phyloP scores from a whole-genome alignment of 92 coral and sea anemone species.

The Palythoa heliodiscus region DNA sequence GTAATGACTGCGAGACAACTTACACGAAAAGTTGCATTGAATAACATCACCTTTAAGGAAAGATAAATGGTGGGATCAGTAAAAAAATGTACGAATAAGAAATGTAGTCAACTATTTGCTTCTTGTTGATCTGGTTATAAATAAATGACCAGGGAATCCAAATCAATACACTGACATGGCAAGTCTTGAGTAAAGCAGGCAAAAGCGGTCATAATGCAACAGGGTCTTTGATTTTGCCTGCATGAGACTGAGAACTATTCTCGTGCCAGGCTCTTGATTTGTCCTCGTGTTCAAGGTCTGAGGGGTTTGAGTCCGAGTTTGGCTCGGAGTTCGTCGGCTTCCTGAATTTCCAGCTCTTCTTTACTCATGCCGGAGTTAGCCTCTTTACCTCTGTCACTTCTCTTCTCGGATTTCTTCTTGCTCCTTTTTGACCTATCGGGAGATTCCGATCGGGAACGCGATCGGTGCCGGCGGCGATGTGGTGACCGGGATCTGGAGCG shows the following conservation, averaged over 20 bases:
- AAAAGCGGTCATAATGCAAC: too few relatives aligned
- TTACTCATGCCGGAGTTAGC: conserved; percentile 62
- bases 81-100: too few relatives aligned
- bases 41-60: too few relatives aligned
- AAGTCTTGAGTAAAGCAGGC: too few relatives aligned
- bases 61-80: too few relatives aligned
- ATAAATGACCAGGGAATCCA: too few relatives aligned
- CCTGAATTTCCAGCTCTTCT: conserved; percentile 81
- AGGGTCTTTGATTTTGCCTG: not conserved
- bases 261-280: not conserved
- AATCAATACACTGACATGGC: too few relatives aligned
- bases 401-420: conserved; percentile 73
- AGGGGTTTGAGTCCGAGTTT: conserved; percentile 92
- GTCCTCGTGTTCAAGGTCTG: conserved; percentile 54
- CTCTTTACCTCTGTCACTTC: conserved; percentile 61
- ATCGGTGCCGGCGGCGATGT: conserved; percentile 83
- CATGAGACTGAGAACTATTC: not conserved
- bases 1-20: too few relatives aligned
- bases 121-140: too few relatives aligned
- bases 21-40: too few relatives aligned
- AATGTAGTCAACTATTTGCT: too few relatives aligned
- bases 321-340: conserved; percentile 95
- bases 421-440: conserved; percentile 84
- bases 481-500: conserved; percentile 95
- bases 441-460: conserved; percentile 83